Percentiles rank a stretch among this genome's conserved stretches.
phyloP scores from a whole-genome alignment of 2,797 vertebrate genomes.

The Sebastiscus albofasciatus region DNA sequence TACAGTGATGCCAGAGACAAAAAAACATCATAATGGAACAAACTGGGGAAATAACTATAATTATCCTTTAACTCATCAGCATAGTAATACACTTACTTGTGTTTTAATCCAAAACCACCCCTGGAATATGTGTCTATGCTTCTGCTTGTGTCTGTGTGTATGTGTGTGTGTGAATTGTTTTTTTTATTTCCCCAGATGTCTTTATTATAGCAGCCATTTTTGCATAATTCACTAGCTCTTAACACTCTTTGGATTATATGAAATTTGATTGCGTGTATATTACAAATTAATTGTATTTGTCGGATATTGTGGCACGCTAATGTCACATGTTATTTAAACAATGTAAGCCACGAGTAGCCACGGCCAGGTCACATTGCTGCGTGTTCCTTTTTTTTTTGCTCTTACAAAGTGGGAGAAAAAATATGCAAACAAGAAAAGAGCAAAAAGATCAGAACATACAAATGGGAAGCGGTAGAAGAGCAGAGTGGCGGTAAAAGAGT shows the following conservation, averaged over 20 bases:
- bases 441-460: background rate
- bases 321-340: background rate
- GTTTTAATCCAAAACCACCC: conserved; percentile 10
- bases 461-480: background rate
- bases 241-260: background rate
- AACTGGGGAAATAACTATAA: conserved; percentile 46
- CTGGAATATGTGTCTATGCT: background rate
- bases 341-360: background rate
- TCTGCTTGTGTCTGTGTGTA: background rate
- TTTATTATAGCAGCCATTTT: conserved; percentile 23
- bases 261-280: background rate
- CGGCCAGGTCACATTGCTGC: background rate
- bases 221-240: background rate
- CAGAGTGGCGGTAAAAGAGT: background rate
- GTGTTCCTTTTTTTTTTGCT: background rate
- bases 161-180: background rate
- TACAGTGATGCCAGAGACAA: background rate
- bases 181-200: background rate
- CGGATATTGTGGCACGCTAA: background rate
- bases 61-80: conserved; percentile 40
- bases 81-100: conserved; percentile 27
- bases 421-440: background rate
- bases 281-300: background rate
- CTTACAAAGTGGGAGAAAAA: background rate
- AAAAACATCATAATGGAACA: conserved; percentile 22